Evolutionary conservation across 2,113 vertebrate genomes (phyloP).

Genomic region (Tupaia tana): DNA sequence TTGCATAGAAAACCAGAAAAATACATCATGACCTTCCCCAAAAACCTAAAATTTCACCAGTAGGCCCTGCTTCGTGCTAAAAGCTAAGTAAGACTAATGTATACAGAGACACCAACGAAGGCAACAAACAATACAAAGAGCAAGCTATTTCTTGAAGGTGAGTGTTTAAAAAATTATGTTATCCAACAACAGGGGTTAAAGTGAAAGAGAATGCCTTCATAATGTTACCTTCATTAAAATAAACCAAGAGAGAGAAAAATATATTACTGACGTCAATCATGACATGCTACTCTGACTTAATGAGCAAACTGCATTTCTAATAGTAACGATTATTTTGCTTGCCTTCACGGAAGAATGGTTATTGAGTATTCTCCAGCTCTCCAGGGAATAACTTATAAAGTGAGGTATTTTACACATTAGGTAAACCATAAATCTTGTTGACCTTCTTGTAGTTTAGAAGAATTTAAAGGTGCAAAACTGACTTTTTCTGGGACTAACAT

Average conservation of each 20-base stretch:
- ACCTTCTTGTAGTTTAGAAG: constrained; percentile 82
- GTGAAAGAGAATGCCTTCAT: constrained; percentile 60
- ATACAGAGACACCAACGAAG: background rate
- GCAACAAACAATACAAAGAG: background rate
- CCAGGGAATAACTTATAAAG: constrained; percentile 81
- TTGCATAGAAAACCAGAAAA: too few species aligned
- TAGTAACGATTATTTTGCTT: constrained; percentile 75
- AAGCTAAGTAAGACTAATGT: background rate
- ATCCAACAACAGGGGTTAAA: background rate
- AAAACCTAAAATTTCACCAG: background rate
- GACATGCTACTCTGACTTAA: constrained; percentile 58
- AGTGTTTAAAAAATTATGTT: constrained; percentile 5
- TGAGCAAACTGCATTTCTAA: constrained; percentile 67
- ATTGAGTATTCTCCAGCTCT: constrained; percentile 78
- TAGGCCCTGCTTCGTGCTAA: background rate
- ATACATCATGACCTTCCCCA: too few species aligned
- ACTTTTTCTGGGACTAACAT: constrained; percentile 75
- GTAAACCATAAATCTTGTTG: constrained; percentile 83
- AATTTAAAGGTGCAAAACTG: constrained; percentile 81
- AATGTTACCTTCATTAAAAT: constrained; percentile 74
- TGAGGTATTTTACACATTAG: constrained; percentile 81
- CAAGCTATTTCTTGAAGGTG: background rate
- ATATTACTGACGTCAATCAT: constrained; percentile 51
- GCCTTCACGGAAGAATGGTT: constrained; percentile 78
- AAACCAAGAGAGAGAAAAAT: background rate